Conservation (phyloP, 2,888 invertebrate genomes). For the Agrilus biguttatus region DNA sequence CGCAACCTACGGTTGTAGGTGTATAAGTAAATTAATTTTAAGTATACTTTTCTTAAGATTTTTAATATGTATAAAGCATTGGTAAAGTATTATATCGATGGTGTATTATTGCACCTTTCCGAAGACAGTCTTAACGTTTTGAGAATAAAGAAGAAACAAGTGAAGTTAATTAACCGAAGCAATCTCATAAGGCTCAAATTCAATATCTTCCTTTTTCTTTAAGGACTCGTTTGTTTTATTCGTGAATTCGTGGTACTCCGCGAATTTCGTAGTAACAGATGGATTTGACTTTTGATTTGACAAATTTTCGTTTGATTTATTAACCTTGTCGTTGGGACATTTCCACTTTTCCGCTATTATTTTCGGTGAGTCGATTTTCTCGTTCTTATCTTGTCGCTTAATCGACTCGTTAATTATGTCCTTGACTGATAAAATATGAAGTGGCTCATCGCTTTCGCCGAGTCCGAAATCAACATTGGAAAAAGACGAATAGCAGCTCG, state of each 20-base stretch:
- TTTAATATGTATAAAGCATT: no score
- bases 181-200: conserved; percentile 49
- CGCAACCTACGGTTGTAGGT: no score
- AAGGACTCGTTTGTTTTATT: conserved; percentile 39
- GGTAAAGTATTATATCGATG: neutral
- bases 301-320: neutral
- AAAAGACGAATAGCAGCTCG: no score
- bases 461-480: no score
- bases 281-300: no score
- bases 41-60: no score
- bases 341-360: conserved; percentile 37
- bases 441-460: no score
- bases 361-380: conserved; percentile 23
- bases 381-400: conserved; percentile 2
- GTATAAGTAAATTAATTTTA: no score
- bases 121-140: neutral
- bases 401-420: neutral
- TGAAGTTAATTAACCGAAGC: conserved; percentile 14
- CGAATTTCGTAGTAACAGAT: no score
- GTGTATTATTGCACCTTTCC: neutral
- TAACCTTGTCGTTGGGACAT: conserved; percentile 13
- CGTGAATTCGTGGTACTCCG: conserved; percentile 10
- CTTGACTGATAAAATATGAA: no score
- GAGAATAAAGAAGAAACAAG: neutral
- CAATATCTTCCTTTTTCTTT: conserved; percentile 66